Evolutionary conservation across 2,888 invertebrate species (phyloP), one percentile per base, ranked within the genome.

Genomic region (Philhelius pedissequus): DNA sequence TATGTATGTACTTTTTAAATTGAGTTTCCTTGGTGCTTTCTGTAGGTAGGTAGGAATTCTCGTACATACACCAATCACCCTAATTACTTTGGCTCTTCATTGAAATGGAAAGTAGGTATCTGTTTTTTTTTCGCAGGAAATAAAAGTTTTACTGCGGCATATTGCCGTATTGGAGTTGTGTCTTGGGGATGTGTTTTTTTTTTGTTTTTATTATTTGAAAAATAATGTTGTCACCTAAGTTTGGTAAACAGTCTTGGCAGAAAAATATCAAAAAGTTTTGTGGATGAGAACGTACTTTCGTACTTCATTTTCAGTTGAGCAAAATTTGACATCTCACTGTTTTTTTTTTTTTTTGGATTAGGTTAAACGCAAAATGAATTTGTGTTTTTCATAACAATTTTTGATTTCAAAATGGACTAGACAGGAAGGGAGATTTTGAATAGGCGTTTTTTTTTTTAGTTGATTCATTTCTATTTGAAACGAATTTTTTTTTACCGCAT

Each of bases 61-160:
- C 1, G n/a, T 48, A 2, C 22, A 48, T 22, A 45, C 70, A 60
- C 79, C 79, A 84, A 84, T 84, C 79, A 84, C 70, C 79, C 66
- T 84, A 84, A 84, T 84, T 84, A 79, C 75, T 79, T 75, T 75
- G 66, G 32, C 56, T 69, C 83, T 48, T 48, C 50, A 78, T 75
- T 79, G 82, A 45, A 40, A 74, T 60, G 64, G 69, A 40, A 68
- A 71, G 50, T 43, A 45, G 45, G 30, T 48, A 18, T 27, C 18
- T n/a, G 7, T 15, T 58, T 62, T 62, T 27, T 43, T 60, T 7
- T 6, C 43, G 8, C 18, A 43, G 27, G 40, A 27, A 11, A 15
- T 38, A 22, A 78, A 82, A 76, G 76, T 82, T 76, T 56, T 56
- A n/a, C 38, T 35, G 20, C 62, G 54, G 56, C 78, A 78, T 64